Evolutionary conservation across 2,113 vertebrate genomes (phyloP), one percentile per base, ranked within the genome.

Genomic region (Phyllostomus discolor): DNA sequence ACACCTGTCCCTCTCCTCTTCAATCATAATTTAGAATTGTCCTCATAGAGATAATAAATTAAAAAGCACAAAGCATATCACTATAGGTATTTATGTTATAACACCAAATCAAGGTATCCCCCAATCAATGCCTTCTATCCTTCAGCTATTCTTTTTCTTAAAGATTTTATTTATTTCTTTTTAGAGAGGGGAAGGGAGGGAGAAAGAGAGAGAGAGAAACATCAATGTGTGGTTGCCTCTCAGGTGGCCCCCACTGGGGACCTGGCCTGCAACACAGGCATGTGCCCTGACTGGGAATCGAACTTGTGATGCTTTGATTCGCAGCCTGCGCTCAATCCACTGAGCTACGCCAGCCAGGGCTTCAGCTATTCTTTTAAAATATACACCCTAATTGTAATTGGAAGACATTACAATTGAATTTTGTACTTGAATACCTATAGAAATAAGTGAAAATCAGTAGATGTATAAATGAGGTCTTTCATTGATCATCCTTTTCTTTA

Each of bases 21-120:
- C 70, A 80, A 52, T 46, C 9, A 20, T 79, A 95, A 62, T n/a
- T 95, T 83, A 75, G 38, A 82, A 86, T 38, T 97, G 28, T 28
- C 52, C 43, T 90, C 80, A 82, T 10, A 91, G 76, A 95, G 43
- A 80, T 67, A 75, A 88, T 41, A 95, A 79, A 28, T 88, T 52
- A 66, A 6, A 94, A 80, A 89, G 33, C 48, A 73, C 9, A 93
- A 79, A 92, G n/a, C 50, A 28, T 76, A 94, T 48, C 12, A 96
- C 81, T 91, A 80, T 75, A 80, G 38, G 50, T 95, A 86, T 26
- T n/a, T 64, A 70, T 66, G 33, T 43, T 82, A 64, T 50, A n/a
- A 85, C 33, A 89, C 5, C 81, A 90, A 79, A 54, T 90, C 54
- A 92, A 93, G 83, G 35, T 62, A 57, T 70, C 57, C 90, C 48